These are phyloP conservation scores for Aselliscus stoliczkanus DNA, from an alignment of 2,797 vertebrate species.

Conservation along the genomic window DNA sequence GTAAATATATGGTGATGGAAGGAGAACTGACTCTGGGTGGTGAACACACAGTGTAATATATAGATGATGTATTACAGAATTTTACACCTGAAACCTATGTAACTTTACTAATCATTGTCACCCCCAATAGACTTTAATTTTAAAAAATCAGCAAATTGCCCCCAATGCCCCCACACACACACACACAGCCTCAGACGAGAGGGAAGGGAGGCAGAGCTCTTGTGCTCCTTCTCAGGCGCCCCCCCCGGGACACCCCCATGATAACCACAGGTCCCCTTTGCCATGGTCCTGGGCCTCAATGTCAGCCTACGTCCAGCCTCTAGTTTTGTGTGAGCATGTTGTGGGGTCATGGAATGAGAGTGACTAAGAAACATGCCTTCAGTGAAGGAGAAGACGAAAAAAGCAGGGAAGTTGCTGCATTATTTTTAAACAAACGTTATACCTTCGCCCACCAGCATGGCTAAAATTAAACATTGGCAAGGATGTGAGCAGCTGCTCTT, in stretches of 20 bases:
- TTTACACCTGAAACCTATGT: no score
- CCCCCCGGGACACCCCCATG: rapidly evolving
- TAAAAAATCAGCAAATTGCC: no score
- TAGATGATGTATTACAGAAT: no score
- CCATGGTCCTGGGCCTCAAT: rapidly evolving
- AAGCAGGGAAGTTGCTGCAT: neutral
- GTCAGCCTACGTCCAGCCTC: neutral
- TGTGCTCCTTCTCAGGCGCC: no score
- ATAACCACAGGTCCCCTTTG: rapidly evolving
- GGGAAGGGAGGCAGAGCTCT: no score
- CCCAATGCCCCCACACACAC: no score
- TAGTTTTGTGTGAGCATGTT: neutral
- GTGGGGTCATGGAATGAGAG: neutral
- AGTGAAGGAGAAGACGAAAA: neutral
- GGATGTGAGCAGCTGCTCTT: neutral
- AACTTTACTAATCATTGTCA: no score
- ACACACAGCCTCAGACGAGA: neutral
- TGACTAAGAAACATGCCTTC: neutral
- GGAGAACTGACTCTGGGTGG: no score
- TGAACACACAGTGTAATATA: no score
- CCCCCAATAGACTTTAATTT: no score
- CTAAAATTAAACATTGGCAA: neutral
- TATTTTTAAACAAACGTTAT: neutral
- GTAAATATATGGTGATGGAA: no score
- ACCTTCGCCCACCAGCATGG: neutral